Percentiles rank a stretch among this genome's conserved stretches.
These are phyloP conservation scores for Campylomormyrus numenius DNA, from an alignment of 2,113 vertebrate species.

Conservation along the genomic window DNA sequence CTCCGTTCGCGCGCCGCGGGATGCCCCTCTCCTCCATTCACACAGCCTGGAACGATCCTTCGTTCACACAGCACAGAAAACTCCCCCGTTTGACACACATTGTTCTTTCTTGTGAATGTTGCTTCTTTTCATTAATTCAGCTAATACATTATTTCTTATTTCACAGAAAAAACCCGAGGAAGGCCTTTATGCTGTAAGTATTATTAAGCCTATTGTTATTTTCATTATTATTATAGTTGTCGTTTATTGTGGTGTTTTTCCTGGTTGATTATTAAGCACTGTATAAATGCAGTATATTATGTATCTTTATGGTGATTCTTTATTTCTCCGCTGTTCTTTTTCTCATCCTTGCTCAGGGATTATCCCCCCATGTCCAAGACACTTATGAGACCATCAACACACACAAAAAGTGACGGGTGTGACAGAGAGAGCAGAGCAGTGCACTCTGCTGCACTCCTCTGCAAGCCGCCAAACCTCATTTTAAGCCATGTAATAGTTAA, in stretches of 20 bases:
- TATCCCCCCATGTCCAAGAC: background rate
- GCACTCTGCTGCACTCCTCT: background rate
- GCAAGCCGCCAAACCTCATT: too few species aligned
- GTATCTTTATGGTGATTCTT: background rate
- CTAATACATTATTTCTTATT: background rate
- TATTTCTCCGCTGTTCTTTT: background rate
- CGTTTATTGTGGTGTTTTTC: background rate
- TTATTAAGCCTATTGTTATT: background rate
- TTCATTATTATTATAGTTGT: background rate
- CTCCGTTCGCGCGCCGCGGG: background rate
- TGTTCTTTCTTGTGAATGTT: background rate
- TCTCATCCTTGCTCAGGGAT: background rate
- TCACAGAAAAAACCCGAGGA: constrained; percentile 9
- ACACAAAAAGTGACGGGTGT: background rate
- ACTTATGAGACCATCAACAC: background rate
- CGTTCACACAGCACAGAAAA: background rate
- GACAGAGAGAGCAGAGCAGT: background rate
- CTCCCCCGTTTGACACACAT: background rate
- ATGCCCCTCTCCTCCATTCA: background rate
- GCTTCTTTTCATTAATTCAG: background rate
- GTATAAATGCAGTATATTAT: background rate
- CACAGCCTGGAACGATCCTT: background rate
- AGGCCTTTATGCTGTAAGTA: constrained; percentile 15
- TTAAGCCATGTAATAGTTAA: background rate
- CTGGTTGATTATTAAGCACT: background rate